These are phyloP conservation scores for Lipophrys pholis DNA, from an alignment of 2,113 vertebrate species.

Conservation along the genomic window DNA sequence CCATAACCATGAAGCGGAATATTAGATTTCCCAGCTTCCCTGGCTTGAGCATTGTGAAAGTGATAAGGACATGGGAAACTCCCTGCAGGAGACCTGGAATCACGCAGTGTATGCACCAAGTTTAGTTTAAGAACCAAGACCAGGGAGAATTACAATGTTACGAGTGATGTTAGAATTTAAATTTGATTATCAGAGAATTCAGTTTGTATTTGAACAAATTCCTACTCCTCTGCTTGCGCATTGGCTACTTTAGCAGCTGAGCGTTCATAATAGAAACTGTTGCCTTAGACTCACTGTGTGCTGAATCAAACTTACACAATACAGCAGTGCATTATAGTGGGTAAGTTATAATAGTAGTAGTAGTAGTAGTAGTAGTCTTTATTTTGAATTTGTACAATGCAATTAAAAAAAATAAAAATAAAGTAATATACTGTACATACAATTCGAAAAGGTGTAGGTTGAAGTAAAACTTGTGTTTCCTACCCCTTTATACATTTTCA, in stretches of 20 bases:
- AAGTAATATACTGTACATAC: no score
- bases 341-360: no score
- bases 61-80: constrained; percentile 66
- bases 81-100: constrained; percentile 41
- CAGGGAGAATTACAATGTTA: constrained; percentile 1
- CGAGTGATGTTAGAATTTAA: constrained; percentile 2
- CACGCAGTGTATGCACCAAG: constrained; percentile 23
- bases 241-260: not conserved
- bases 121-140: not conserved
- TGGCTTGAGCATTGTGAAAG: constrained; percentile 50
- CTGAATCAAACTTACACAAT: not conserved
- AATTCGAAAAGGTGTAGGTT: no score
- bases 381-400: no score
- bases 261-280: not conserved
- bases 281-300: not conserved
- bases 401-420: no score
- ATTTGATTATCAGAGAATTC: not conserved
- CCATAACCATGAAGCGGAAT: constrained; percentile 74
- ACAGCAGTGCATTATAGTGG: not conserved
- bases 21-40: constrained; percentile 69
- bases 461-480: no score
- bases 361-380: no score
- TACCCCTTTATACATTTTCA: no score
- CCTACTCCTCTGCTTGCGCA: not conserved
- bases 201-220: no score